A percentile compares a stretch with the other conserved stretches of the same genome.
These are phyloP conservation scores for Rhabdornis inornatus DNA, from an alignment of 2,113 vertebrate genomes.

Conservation along the genomic window DNA sequence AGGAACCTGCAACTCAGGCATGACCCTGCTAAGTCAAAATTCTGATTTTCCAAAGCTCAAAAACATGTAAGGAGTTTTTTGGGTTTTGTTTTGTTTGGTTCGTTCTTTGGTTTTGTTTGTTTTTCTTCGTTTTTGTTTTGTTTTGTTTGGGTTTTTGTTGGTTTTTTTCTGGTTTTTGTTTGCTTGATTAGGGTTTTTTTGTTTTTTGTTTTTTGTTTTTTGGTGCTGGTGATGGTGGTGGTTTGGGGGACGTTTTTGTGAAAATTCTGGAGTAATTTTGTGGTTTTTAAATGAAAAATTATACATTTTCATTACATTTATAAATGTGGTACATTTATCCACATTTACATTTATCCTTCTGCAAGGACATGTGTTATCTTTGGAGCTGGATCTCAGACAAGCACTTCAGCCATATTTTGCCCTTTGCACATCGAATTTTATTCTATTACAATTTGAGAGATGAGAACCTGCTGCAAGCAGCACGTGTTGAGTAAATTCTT, in stretches of 20 bases:
- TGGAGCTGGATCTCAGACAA: background rate
- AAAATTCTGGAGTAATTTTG: background rate
- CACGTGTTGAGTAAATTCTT: fast-evolving
- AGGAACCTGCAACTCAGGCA: background rate
- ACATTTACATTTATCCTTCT: background rate
- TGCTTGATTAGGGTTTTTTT: background rate
- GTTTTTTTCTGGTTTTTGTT: background rate
- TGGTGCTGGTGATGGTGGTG: background rate
- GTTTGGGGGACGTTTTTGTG: fast-evolving
- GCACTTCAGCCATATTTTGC: no score
- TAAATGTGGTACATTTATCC: no score
- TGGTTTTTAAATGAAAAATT: background rate
- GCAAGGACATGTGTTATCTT: fast-evolving
- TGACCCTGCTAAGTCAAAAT: background rate
- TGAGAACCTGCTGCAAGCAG: background rate
- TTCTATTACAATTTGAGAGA: fast-evolving
- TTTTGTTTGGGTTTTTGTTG: background rate
- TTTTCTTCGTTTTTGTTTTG: background rate
- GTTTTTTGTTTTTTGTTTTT: no score
- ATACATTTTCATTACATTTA: no score
- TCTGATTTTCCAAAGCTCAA: background rate
- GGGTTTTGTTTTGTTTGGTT: background rate
- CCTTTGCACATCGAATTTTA: background rate
- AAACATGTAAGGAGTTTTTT: background rate
- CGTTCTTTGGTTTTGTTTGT: background rate